Evolutionary conservation across 2,797 vertebrate species (phyloP), one percentile per base, ranked within the genome.

Genomic region (Neolamprologus multifasciatus): DNA sequence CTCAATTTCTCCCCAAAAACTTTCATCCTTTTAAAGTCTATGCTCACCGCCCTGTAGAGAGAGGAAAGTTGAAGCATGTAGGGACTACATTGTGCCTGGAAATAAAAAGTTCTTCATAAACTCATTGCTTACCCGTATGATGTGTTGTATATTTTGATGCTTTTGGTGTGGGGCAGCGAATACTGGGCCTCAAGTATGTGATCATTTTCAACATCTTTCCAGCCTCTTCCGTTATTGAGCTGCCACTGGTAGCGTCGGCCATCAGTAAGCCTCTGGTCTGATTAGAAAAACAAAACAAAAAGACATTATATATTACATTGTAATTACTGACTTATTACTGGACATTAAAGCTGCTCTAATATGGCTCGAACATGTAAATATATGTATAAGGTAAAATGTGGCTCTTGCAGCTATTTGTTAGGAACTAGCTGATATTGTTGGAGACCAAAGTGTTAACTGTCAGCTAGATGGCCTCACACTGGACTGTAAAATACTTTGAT

Each of bases 151-250:
- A 97, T 86, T 50, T 80, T 95, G 7, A 97, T 96, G 81, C 94
- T 88, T 81, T 93, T 95, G 21, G 45, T 89, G 79, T 92, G 86
- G 6, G 96, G 96, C 38, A 91, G 89, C 1, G 91, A 95, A 84
- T 93, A 97, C 80, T 97, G 96, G 14, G 95, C 96, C 79, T 97
- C 96, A 2, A 97, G 88, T 4, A 97, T n/a, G 21, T 96, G 89
- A 88, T 96, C 94, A 13, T 96, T 93, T 2, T 33, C 54, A 9
- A 97, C 29, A 29, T 96, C 89, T 43, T 40, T 29, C 96, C 96
- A 97, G 57, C 77, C 80, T 0, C 13, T 40, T 50, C 89, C 86
- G 17, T 84, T 43, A 2, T 95, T 77, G 74, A 97, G 16, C 89
- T 97, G 96, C 96, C 96, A 97, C 86, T 93, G 89, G 88, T 92